Base-by-base conservation (phyloP, 2,797 vertebrate genomes). In the Pogonophryne albipinna region DNA sequence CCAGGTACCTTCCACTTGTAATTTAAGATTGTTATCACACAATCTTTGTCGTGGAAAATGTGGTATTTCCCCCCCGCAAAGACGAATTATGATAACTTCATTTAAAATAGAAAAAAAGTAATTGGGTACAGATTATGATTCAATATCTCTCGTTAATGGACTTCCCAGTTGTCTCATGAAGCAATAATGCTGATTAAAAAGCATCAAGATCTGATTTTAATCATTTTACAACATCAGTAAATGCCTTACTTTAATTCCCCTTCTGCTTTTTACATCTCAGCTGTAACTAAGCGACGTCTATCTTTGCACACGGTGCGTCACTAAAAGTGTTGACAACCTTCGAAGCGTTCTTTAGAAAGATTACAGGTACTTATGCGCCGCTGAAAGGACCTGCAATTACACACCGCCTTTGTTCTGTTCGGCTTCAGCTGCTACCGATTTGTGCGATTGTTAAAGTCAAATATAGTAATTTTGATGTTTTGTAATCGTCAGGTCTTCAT, bases 41-140 rank as follows among this genome's bases (percentile, higher is more conserved):
- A 31, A 83, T 86, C 53, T 74, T 71, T 76, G 68, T 78, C 69
- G 20, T 72, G 67, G 71, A 85, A 27, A 88, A 89, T 88, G 42
- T 61, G 19, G 56, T 78, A 62, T 69, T 14, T 23, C 16, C 10
- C 2, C 23, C 0, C 17, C 34, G 57, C 58, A 47, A 67, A 72
- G 53, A 76, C 10, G 14, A 65, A 82, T 60, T 42, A 17, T 12
- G 51, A 82, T 72, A 59, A 72, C 17, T 75, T 66, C 20, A 64
- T 72, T 70, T 76, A 31, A 74, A 76, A 82, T 65, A 27, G 46
- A 11, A 71, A 60, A 82, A 42, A 46, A 71, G 69, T 65, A 79
- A 79, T 59, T 79, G 65, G 69, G 51, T 41, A 38, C 66, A 67
- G 71, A 66, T 78, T 60, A 80, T 27, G 27, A 77, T 62, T 77